Percentiles rank a stretch among this genome's conserved stretches.
Conservation (phyloP, 2,797 vertebrate species). For the Melanogrammus aeglefinus region DNA sequence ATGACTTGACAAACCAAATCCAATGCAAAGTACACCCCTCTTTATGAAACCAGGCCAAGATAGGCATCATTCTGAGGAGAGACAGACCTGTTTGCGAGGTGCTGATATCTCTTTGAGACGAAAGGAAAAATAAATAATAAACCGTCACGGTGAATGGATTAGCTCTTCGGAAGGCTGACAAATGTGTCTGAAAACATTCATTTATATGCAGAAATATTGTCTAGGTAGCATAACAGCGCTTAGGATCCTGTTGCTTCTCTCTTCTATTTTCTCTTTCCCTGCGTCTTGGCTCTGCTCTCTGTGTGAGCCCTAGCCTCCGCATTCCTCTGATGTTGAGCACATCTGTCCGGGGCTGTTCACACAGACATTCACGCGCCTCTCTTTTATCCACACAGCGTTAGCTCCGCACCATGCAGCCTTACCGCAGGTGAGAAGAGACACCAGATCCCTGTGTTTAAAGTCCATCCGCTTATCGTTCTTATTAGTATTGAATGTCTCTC, state of each 20-base stretch:
- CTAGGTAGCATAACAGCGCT: neutral
- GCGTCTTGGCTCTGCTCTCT: neutral
- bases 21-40: neutral
- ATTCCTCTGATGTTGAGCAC: neutral
- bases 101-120: neutral
- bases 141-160: neutral
- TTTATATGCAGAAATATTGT: neutral
- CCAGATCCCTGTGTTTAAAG: neutral
- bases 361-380: neutral
- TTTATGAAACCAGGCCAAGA: neutral
- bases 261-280: neutral
- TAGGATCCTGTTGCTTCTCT: neutral
- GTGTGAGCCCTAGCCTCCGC: neutral
- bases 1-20: neutral
- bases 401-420: neutral
- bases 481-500: neutral
- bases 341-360: constrained; percentile 1
- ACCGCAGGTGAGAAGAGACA: neutral
- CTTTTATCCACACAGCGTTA: neutral
- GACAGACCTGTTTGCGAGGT: neutral
- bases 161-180: neutral
- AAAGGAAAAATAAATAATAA: neutral
- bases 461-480: neutral
- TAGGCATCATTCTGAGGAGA: neutral
- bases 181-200: constrained; percentile 1